These are phyloP conservation scores for Chaetodon trifasciatus DNA, from an alignment of 2,797 vertebrate species.

Conservation along the genomic window DNA sequence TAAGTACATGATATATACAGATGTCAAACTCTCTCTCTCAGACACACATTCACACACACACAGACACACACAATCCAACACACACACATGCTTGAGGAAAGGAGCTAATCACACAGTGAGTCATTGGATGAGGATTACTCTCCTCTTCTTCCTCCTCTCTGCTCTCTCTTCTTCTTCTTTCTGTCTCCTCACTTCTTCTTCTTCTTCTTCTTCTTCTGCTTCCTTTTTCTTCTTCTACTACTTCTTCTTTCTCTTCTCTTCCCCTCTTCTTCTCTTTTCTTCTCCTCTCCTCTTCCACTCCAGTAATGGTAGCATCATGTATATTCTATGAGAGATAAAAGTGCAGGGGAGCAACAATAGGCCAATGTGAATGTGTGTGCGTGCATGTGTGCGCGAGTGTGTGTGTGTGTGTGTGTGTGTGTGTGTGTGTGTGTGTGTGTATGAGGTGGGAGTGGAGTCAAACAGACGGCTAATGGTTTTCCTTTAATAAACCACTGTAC, in stretches of 20 bases:
- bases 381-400: background rate
- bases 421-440: constrained; percentile 5
- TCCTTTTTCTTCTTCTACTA: background rate
- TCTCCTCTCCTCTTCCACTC: constrained; percentile 24
- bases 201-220: background rate
- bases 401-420: constrained; percentile 23
- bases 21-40: background rate
- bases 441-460: constrained; percentile 39
- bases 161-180: background rate
- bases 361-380: constrained; percentile 14
- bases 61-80: background rate
- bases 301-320: constrained; percentile 74
- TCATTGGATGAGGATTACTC: constrained; percentile 49
- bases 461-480: constrained; percentile 73
- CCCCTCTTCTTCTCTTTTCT: background rate
- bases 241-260: background rate
- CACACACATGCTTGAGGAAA: constrained; percentile 40
- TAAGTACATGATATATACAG: background rate
- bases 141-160: background rate
- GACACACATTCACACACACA: constrained; percentile 3
- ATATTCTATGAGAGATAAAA: constrained; percentile 79
- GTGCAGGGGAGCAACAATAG: constrained; percentile 65
- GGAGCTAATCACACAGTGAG: constrained; percentile 46
- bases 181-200: background rate
- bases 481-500: constrained; percentile 73